These are phyloP conservation scores for Spinus pinus DNA, from an alignment of 2,797 vertebrate species.

Conservation along the genomic window DNA sequence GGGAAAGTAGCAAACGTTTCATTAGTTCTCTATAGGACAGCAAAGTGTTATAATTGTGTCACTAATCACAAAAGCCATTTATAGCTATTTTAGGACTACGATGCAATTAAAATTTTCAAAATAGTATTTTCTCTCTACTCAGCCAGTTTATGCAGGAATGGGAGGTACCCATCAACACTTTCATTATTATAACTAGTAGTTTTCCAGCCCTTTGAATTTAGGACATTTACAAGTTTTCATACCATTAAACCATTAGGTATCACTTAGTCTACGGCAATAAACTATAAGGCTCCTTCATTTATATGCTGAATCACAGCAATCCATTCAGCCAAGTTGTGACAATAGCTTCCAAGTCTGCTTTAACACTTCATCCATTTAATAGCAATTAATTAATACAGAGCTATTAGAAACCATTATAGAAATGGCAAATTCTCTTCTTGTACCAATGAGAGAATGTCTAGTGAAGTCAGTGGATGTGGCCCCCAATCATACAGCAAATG, in stretches of 20 bases:
- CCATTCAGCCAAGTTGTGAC: background rate
- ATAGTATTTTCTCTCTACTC: background rate
- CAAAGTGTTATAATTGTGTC: background rate
- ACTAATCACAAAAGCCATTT: background rate
- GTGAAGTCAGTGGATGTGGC: background rate
- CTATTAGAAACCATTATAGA: background rate
- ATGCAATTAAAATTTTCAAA: conserved; percentile 26
- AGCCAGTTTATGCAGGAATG: background rate
- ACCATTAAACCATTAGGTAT: background rate
- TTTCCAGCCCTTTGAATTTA: conserved; percentile 3
- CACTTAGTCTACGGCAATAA: background rate
- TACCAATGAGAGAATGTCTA: background rate
- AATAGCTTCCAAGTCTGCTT: background rate
- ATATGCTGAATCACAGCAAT: background rate
- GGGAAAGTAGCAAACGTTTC: conserved; percentile 17
- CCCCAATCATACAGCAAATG: background rate
- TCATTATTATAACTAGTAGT: background rate
- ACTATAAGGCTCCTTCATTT: background rate
- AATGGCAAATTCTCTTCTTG: background rate
- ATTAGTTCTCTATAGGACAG: background rate
- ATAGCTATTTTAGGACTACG: background rate
- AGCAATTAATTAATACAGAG: background rate
- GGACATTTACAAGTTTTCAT: conserved; percentile 11
- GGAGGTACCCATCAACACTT: background rate
- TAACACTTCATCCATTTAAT: background rate